These are phyloP conservation scores for Knipowitschia caucasica DNA, from an alignment of 2,797 vertebrate genomes.

Conservation along the genomic window DNA sequence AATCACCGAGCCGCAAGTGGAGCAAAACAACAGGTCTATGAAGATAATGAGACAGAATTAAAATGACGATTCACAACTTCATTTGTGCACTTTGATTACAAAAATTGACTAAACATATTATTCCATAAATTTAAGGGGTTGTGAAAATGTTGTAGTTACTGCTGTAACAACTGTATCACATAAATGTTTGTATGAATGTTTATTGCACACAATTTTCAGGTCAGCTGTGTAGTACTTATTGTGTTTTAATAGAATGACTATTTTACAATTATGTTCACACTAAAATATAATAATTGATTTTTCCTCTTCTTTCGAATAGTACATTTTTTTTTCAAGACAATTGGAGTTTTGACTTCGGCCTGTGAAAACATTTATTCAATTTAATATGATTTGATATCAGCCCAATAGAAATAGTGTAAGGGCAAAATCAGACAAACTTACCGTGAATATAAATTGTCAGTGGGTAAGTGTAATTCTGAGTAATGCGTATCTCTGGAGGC, in stretches of 20 bases:
- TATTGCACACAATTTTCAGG: no score
- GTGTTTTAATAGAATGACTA: background rate
- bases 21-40: constrained; percentile 18
- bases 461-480: constrained; percentile 48
- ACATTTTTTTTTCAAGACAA: no score
- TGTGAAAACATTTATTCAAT: no score
- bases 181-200: no score
- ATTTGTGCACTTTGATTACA: no score
- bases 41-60: constrained; percentile 10
- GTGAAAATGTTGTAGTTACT: no score
- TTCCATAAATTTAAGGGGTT: no score
- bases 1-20: constrained; percentile 35
- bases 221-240: background rate
- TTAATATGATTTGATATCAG: no score
- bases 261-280: background rate
- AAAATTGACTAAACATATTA: no score
- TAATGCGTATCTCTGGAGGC: constrained; percentile 48
- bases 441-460: constrained; percentile 48
- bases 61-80: no score
- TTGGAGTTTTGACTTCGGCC: no score
- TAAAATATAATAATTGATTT: background rate
- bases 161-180: no score
- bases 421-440: constrained; percentile 26
- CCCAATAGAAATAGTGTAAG: background rate
- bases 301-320: background rate